Base-by-base conservation (phyloP, 2,113 vertebrate species). In the Sceloporus tristichus region DNA sequence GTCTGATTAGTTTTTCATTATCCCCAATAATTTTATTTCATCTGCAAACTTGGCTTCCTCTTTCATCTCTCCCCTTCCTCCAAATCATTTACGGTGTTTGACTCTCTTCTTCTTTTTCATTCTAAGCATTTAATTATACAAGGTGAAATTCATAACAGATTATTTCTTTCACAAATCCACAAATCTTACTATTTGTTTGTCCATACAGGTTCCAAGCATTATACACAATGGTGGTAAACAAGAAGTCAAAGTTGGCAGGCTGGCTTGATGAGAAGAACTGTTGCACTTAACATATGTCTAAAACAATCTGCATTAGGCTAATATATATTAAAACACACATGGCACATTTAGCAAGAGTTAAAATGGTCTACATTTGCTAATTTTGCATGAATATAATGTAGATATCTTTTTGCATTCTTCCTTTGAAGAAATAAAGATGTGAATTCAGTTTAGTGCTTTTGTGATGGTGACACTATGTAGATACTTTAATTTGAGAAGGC, bases 71-170 rank as follows among this genome's bases (percentile, higher is more conserved):
- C 13, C 29, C 13, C 8, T 77, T 21, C 74, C 59, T 62, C 34
- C 29, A 87, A 68, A 65, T 65, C 79, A 76, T 88, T 82, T 75
- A 38, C 76, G 73, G n/a, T 76, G 16, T 66, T 66, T 19, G 29
- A 29, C 38, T 66, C 29, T 66, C 59, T 88, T 66, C 38, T 59
- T 14, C 38, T 53, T 76, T 77, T 75, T 82, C 84, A 85, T 84
- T 79, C 65, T 79, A 21, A 75, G 14, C 38, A 90, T 89, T 91
- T 74, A 91, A 85, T 53, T 79, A 79, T 81, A 25, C 73, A 40
- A 77, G 25, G 42, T 23, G 9, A 34, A 80, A 85, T n/a, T 23
- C 65, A 66, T 34, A n/a, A 59, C 65, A 80, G 73, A 68, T 68
- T 56, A 0, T 2, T 65, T 65, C 40, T 85, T 53, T 13, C 21